Conservation (phyloP, 2,888 invertebrate species). For the Clitarchus hookeri region DNA sequence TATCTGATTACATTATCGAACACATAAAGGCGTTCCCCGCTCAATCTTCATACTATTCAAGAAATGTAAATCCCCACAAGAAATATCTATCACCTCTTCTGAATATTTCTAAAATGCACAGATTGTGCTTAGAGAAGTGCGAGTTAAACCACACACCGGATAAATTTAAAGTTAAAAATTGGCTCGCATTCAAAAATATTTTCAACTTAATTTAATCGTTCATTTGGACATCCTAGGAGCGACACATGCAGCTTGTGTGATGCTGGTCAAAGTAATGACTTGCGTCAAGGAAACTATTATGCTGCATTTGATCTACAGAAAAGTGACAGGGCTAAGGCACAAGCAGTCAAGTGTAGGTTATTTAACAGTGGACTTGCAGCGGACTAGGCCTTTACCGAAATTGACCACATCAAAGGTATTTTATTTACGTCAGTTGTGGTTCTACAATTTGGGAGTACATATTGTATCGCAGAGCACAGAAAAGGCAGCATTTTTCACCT, state of each 20-base stretch:
- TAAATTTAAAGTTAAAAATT: constrained; percentile 39
- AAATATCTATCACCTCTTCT: constrained; percentile 45
- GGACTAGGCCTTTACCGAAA: too few relatives aligned
- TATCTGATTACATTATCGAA: constrained; percentile 33
- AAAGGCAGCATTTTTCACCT: neutral
- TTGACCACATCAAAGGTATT: too few relatives aligned
- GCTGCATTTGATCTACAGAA: neutral
- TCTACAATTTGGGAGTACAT: neutral
- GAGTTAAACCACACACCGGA: constrained; percentile 39
- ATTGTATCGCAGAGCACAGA: neutral
- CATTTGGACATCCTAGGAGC: constrained; percentile 44
- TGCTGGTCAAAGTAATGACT: constrained; percentile 36
- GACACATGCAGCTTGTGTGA: constrained; percentile 44
- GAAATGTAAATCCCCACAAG: constrained; percentile 45
- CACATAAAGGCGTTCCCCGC: constrained; percentile 37
- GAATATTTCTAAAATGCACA: constrained; percentile 45
- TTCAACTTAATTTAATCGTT: constrained; percentile 46
- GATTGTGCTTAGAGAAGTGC: constrained; percentile 41
- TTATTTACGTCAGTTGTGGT: neutral
- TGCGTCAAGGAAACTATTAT: neutral
- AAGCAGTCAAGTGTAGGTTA: neutral
- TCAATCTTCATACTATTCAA: constrained; percentile 43
- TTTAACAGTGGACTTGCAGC: too few relatives aligned
- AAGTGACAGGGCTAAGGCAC: neutral
- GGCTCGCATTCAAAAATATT: constrained; percentile 44